Conservation (phyloP, 2,888 invertebrate genomes). For the Caprella mutica region DNA sequence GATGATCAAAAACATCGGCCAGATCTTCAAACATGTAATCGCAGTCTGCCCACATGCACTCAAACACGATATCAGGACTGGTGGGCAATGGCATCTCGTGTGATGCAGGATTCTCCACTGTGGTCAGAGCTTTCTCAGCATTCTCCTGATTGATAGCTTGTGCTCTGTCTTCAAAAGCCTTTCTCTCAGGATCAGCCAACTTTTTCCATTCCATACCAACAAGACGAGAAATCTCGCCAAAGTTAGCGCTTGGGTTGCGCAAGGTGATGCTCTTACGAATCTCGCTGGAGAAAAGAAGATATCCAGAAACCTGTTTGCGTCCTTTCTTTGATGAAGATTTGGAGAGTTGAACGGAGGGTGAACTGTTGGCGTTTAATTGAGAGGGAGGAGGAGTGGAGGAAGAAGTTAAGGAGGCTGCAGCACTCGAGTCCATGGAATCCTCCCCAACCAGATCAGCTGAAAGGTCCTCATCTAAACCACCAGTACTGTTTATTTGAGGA, state of each 20-base stretch:
- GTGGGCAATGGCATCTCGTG: constrained; percentile 42
- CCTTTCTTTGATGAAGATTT: constrained; percentile 42
- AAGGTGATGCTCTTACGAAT: constrained; percentile 81
- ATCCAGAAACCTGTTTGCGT: constrained; percentile 83
- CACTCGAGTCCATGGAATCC: constrained; percentile 6
- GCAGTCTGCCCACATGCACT: constrained; percentile 83
- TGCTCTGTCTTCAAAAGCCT: constrained; percentile 88
- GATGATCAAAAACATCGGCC: constrained; percentile 77
- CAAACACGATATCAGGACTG: constrained; percentile 51
- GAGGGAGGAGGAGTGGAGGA: constrained; percentile 45
- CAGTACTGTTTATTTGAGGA: not conserved
- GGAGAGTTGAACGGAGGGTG: not conserved
- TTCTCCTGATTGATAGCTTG: constrained; percentile 73
- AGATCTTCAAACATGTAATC: constrained; percentile 87
- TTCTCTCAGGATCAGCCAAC: constrained; percentile 72
- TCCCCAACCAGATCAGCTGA: constrained; percentile 3
- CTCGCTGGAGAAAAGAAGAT: constrained; percentile 95
- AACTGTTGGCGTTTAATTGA: not conserved
- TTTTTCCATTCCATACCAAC: constrained; percentile 85
- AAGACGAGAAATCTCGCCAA: constrained; percentile 69
- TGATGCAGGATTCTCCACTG: constrained; percentile 43
- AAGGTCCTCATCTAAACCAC: constrained; percentile 37
- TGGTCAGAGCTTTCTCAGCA: constrained; percentile 39
- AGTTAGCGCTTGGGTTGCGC: constrained; percentile 85
- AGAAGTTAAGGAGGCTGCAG: not conserved